These are phyloP conservation scores for Perca flavescens DNA, from an alignment of 2,113 vertebrate genomes.

Conservation along the genomic window DNA sequence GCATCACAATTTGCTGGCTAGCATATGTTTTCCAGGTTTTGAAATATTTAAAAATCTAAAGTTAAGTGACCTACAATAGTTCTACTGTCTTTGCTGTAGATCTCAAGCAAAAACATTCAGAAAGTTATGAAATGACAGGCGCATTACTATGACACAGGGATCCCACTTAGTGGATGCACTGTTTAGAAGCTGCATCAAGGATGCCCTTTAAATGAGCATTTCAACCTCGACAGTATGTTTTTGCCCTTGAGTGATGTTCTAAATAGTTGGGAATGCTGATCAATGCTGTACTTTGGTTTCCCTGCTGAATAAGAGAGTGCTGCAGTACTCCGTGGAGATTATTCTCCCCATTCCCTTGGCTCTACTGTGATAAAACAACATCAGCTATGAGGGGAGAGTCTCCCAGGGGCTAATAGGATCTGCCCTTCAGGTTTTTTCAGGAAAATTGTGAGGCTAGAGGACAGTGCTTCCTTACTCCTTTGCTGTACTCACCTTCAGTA, in stretches of 20 bases:
- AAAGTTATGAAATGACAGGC: not conserved
- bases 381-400: slow-evolving; percentile 33
- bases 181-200: not conserved
- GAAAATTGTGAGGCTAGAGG: slow-evolving; percentile 37
- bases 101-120: not conserved
- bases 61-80: too few relatives aligned
- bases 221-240: slow-evolving; percentile 7
- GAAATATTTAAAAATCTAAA: not conserved
- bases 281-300: slow-evolving; percentile 33
- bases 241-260: slow-evolving; percentile 14
- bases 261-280: slow-evolving; percentile 6
- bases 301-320: slow-evolving; percentile 35
- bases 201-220: not conserved
- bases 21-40: not conserved
- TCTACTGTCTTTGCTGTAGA: not conserved
- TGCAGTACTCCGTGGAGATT: slow-evolving; percentile 29
- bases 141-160: not conserved
- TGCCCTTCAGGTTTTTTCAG: slow-evolving; percentile 42
- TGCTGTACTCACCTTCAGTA: slow-evolving; percentile 31
- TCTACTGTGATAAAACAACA: slow-evolving; percentile 59
- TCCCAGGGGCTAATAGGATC: slow-evolving; percentile 53
- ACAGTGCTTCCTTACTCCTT: slow-evolving; percentile 10
- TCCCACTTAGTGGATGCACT: not conserved
- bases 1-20: not conserved
- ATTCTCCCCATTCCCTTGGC: slow-evolving; percentile 34